phyloP scores from a whole-genome alignment of 1,140 invertebrate genomes.

The Babylonia areolata region DNA sequence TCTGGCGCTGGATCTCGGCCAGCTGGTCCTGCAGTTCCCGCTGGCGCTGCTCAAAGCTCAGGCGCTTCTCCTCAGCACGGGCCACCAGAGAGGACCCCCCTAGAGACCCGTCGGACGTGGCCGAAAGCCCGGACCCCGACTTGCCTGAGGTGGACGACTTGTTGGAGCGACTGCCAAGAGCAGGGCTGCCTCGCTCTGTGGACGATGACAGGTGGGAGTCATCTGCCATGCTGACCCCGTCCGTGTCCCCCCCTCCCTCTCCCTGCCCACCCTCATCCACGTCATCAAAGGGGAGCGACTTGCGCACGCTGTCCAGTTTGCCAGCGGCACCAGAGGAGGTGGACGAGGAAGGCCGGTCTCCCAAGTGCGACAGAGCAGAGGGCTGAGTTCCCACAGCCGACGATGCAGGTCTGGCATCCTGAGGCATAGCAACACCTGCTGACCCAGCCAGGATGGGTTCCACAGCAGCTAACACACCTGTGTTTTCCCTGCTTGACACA shows the following conservation, averaged over 20 bases:
- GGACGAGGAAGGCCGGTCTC: not conserved
- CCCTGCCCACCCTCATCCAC: constrained; percentile 6
- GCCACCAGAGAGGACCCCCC: constrained; percentile 52
- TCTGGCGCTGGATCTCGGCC: constrained; percentile 66
- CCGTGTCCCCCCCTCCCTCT: not conserved
- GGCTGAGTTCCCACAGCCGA: not conserved
- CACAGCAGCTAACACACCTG: not conserved
- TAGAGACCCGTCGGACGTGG: constrained; percentile 42
- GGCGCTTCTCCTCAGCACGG: constrained; percentile 48
- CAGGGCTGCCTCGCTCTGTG: constrained; percentile 63
- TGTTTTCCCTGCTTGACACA: not conserved
- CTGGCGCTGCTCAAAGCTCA: constrained; percentile 57
- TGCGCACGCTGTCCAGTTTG: constrained; percentile 56
- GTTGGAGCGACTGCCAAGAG: constrained; percentile 36
- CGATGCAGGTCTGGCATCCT: not conserved
- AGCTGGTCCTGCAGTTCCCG: constrained; percentile 59
- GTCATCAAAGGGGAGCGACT: constrained; percentile 61
- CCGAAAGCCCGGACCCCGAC: not conserved
- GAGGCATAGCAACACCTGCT: not conserved
- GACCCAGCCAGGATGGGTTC: constrained; percentile 9
- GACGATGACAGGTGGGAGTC: constrained; percentile 52
- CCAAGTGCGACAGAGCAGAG: not conserved
- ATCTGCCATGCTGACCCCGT: constrained; percentile 16
- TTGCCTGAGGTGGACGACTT: not conserved
- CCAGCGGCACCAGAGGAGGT: not conserved